Percentiles rank a stretch among this genome's conserved stretches.
Conservation (phyloP, 2,888 invertebrate species). For the Hymenopus coronatus region DNA sequence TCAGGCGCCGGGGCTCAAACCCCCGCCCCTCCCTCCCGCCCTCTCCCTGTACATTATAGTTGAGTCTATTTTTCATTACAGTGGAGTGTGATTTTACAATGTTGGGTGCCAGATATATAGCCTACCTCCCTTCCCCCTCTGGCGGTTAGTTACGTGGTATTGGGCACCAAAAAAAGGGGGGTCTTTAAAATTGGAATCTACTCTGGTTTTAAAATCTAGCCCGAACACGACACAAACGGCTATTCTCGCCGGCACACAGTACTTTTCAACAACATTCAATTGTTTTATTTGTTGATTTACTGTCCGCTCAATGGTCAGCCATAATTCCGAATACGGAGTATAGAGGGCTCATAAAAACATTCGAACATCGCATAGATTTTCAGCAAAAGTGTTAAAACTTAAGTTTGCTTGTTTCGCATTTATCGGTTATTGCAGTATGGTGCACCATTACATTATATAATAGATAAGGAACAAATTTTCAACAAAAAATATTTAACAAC, state of each 20-base stretch:
- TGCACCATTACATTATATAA: no score
- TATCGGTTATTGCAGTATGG: no score
- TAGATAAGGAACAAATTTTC: no score
- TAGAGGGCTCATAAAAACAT: not conserved
- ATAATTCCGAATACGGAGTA: not conserved
- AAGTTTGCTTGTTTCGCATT: no score
- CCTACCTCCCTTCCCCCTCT: not conserved
- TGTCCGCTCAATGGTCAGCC: not conserved
- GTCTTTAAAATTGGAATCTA: not conserved
- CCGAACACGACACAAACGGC: not conserved
- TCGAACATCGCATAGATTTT: not conserved
- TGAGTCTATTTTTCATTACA: constrained; percentile 14
- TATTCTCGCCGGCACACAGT: not conserved
- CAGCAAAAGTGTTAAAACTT: no score
- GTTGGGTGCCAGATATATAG: not conserved
- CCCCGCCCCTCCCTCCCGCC: not conserved
- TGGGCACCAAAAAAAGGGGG: not conserved
- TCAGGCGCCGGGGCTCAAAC: constrained; percentile 15
- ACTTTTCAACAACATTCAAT: not conserved
- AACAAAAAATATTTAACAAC: no score
- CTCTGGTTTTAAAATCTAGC: not conserved
- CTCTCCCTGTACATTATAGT: constrained; percentile 1
- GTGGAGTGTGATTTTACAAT: constrained; percentile 3
- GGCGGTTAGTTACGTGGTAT: not conserved
- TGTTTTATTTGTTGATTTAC: not conserved